These are phyloP conservation scores for Papilio xuthus DNA, from an alignment of 1,140 invertebrate species.

Conservation along the genomic window DNA sequence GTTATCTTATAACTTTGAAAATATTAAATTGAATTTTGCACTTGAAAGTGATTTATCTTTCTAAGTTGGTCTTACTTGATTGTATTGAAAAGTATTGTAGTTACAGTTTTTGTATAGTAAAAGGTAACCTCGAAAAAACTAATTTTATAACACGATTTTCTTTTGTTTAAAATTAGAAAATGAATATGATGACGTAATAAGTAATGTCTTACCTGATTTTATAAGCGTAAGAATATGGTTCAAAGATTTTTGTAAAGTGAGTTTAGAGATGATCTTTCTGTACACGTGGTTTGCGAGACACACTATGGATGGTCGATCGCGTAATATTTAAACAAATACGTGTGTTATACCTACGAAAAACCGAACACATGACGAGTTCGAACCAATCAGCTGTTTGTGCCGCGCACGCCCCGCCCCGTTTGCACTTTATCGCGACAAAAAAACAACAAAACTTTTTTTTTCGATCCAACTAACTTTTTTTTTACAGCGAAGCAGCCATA, in stretches of 20 bases:
- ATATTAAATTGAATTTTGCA: too few relatives aligned
- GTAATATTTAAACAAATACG: conserved; percentile 63
- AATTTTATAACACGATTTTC: too few relatives aligned
- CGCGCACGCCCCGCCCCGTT: conserved; percentile 70
- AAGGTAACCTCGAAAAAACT: too few relatives aligned
- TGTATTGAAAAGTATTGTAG: too few relatives aligned
- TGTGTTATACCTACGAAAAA: conserved; percentile 76
- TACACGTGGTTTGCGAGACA: not conserved
- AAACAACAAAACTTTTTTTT: conserved; percentile 66
- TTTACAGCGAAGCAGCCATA: not conserved
- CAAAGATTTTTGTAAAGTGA: not conserved
- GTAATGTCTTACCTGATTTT: not conserved
- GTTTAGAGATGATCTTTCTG: not conserved
- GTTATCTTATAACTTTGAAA: too few relatives aligned
- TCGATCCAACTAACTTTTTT: conserved; percentile 44
- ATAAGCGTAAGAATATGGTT: not conserved
- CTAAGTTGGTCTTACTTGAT: too few relatives aligned
- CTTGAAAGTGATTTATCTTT: too few relatives aligned
- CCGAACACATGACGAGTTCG: conserved; percentile 70
- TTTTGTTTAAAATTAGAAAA: too few relatives aligned
- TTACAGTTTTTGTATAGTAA: too few relatives aligned
- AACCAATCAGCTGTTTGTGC: conserved; percentile 77
- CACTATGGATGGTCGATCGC: not conserved
- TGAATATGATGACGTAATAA: not conserved
- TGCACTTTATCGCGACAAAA: conserved; percentile 73